These are phyloP conservation scores for Panulirus ornatus DNA, from an alignment of 1,140 invertebrate species.

Conservation along the genomic window DNA sequence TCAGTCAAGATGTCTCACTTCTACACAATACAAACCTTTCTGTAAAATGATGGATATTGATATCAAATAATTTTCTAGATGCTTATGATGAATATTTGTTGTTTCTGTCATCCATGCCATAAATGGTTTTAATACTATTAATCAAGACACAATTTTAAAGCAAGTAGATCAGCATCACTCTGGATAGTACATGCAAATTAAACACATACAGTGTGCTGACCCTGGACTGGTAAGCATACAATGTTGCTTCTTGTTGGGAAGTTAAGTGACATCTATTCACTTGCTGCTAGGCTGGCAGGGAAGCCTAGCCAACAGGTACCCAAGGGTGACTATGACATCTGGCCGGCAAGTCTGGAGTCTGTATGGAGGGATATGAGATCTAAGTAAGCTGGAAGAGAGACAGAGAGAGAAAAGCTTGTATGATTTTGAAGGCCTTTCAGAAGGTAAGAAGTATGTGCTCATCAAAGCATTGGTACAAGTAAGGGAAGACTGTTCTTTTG, in stretches of 20 bases:
- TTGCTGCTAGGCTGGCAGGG: constrained; percentile 34
- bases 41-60: background rate
- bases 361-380: background rate
- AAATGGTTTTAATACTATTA: background rate
- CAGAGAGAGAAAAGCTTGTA: too few species aligned
- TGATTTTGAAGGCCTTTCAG: too few species aligned
- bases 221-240: constrained; percentile 18
- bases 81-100: constrained; percentile 2
- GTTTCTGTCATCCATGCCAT: constrained; percentile 3
- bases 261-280: constrained; percentile 40
- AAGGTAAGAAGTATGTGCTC: too few species aligned
- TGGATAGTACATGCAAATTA: background rate
- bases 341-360: constrained; percentile 17
- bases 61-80: background rate
- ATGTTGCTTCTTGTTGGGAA: background rate
- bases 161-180: background rate
- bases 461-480: too few species aligned
- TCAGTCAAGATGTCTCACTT: background rate
- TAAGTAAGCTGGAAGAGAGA: background rate
- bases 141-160: constrained; percentile 13
- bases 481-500: too few species aligned
- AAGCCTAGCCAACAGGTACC: constrained; percentile 39
- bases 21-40: background rate
- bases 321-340: constrained; percentile 38
- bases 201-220: background rate